Base-by-base conservation (phyloP, 92 coral and sea anemone genomes). In the Palythoa caribaeorum region DNA sequence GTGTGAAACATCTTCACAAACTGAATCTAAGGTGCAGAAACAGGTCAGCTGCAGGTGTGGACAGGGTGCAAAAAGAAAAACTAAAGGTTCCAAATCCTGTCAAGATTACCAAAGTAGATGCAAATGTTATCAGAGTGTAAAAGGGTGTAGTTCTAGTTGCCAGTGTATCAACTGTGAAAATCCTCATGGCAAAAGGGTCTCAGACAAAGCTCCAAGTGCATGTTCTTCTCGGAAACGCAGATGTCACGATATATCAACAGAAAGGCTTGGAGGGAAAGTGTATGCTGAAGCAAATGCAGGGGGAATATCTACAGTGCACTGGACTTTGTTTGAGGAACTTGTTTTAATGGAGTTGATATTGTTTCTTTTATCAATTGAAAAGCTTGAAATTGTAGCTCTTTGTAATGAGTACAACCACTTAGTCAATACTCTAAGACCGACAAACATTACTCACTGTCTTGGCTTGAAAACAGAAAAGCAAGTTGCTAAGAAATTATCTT, bases 241-340 rank as follows among this genome's bases (percentile, higher is more conserved):
- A 83, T 90, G 80, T 73, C 94, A 86, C 69, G 86, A 86, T 10
- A 78, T 8, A 50, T n/a, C 90, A 35, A 92, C 94, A 9, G 88
- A 85, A 63, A 68, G 90, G 7, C 38, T 87, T 54, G 59, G 71
- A 60, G 93, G 95, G 1, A 92, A 90, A 48, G 78, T 55, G 2
- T 92, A 4, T 54, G 55, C 93, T 28, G 79, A 92, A 20, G 35
- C 36, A 13, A 83, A 90, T 76, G 90, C 91, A 53, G 91, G 93
- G 28, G 95, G 95, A 80, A 87, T 90, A 36, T 36, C 55, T n/a
- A 76, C 84, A 48, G 93, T 90, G 2, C 95, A 92, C n/a, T 90
- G 95, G 95, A 92, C 95, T 15, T 15, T 90, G 38, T 87, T 92
- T 77, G 93, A 90, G 70, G 93, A 92, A 75, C 95, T 87, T 78